Evolutionary conservation across 92 coral and sea anemone genomes (phyloP).

Genomic region (Zoanthus gigantus): DNA sequence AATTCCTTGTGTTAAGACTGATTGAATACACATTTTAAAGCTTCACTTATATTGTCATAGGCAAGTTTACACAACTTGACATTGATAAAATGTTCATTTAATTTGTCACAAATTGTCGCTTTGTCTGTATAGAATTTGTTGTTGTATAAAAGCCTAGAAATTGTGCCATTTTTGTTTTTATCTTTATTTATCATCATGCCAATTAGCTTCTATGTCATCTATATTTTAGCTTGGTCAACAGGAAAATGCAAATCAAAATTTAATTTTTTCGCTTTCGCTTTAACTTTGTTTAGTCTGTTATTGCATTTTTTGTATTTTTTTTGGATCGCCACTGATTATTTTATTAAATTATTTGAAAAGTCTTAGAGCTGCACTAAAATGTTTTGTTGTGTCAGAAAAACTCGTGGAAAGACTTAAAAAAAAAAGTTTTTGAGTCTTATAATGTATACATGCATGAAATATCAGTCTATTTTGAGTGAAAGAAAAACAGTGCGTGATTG

Average conservation of each 20-base stretch:
- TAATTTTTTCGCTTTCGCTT: not conserved
- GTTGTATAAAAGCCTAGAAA: slow-evolving; percentile 14
- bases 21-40: not conserved
- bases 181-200: not conserved
- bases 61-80: not conserved
- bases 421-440: too few relatives aligned
- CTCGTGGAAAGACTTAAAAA: too few relatives aligned
- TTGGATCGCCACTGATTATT: not conserved
- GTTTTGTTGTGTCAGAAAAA: too few relatives aligned
- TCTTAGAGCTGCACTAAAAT: too few relatives aligned
- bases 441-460: too few relatives aligned
- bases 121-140: not conserved
- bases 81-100: slow-evolving; percentile 3
- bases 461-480: too few relatives aligned
- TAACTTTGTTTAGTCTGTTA: not conserved
- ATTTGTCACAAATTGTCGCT: not conserved
- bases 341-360: too few relatives aligned
- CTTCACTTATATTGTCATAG: not conserved
- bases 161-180: not conserved
- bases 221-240: not conserved
- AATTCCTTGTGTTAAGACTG: not conserved
- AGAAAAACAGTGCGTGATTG: too few relatives aligned
- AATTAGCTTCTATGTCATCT: not conserved
- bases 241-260: not conserved
- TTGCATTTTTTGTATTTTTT: too few relatives aligned